Evolutionary conservation across 2,888 invertebrate genomes (phyloP).

Genomic region (Carcina quercana): DNA sequence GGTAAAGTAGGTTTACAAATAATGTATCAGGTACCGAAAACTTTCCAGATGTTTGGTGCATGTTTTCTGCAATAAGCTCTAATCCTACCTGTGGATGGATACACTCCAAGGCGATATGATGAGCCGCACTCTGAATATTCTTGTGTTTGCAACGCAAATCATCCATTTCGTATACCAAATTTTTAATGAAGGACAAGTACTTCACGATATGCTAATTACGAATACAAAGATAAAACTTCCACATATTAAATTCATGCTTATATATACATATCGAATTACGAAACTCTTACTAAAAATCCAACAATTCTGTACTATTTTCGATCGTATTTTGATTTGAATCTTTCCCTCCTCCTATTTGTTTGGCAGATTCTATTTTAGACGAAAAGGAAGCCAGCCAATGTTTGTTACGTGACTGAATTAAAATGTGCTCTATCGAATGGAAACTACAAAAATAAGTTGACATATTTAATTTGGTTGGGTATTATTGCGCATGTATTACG

Average conservation of each 20-base stretch:
- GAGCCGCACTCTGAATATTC: conserved; percentile 52
- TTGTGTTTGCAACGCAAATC: conserved; percentile 57
- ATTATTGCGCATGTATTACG: conserved; percentile 27
- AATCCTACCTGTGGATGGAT: conserved; percentile 54
- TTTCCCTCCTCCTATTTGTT: conserved; percentile 25
- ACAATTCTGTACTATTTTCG: too few species aligned
- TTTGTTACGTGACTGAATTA: conserved; percentile 1
- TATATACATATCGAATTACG: too few species aligned
- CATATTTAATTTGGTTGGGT: conserved; percentile 15
- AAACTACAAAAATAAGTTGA: not conserved
- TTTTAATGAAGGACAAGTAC: conserved; percentile 6
- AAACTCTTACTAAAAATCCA: too few species aligned
- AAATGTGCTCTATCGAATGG: conserved; percentile 3
- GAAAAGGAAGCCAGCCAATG: conserved; percentile 10
- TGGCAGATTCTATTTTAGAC: conserved; percentile 17
- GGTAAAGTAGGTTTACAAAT: not conserved
- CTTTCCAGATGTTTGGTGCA: not conserved
- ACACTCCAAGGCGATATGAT: conserved; percentile 60
- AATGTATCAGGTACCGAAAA: not conserved
- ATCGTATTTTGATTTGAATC: conserved; percentile 17
- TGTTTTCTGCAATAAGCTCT: not conserved
- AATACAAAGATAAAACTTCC: too few species aligned
- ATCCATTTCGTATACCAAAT: conserved; percentile 36
- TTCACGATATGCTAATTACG: conserved; percentile 6
- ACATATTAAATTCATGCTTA: too few species aligned